Evolutionary conservation across 2,797 vertebrate species (phyloP), one percentile per base, ranked within the genome.

Genomic region (Emys orbicularis): DNA sequence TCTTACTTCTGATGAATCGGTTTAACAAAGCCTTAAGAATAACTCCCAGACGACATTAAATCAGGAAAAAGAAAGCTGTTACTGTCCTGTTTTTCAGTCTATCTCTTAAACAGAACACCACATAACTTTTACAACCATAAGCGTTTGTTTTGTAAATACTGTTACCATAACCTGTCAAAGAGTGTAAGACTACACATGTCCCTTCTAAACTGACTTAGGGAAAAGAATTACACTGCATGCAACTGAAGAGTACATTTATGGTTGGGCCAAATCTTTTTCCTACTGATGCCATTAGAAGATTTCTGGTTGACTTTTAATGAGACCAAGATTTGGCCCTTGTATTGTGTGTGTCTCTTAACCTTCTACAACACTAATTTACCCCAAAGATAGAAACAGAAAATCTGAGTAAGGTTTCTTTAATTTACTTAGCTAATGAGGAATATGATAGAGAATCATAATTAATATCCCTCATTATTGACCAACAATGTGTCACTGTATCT

Each of bases 401-500:
- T 68, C 44, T 90, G 50, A 85, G 0, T 3, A 61, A 53, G 80
- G 50, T 59, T 88, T 94, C 88, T 61, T 89, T 90, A 89, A 89
- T 93, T 89, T 94, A 5, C 34, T 83, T 86, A 41, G 79, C 86
- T 83, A 88, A 90, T 57, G 83, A 81, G 47, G 89, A 94, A 87
- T 82, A 88, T 31, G 54, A 84, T 15, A 81, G 65, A 83, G 6
- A 7, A 12, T 80, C 93, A 41, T 29, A 95, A 87, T 92, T 87
- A 86, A 25, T 27, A 74, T 87, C 88, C 87, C 80, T 90, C 84
- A 76, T 87, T 95, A 80, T 90, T 94, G 80, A 94, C 94, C 82
- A 92, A 59, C 19, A 89, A 34, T 68, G 18, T 95, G 92, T 90
- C 91, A 92, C 92, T 96, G 18, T 90, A 83, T 82, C 90, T 88